A percentile compares a stretch with the other conserved stretches of the same genome.
Evolutionary conservation across 2,797 vertebrate species (phyloP).

Genomic region (Neosalanx taihuensis): DNA sequence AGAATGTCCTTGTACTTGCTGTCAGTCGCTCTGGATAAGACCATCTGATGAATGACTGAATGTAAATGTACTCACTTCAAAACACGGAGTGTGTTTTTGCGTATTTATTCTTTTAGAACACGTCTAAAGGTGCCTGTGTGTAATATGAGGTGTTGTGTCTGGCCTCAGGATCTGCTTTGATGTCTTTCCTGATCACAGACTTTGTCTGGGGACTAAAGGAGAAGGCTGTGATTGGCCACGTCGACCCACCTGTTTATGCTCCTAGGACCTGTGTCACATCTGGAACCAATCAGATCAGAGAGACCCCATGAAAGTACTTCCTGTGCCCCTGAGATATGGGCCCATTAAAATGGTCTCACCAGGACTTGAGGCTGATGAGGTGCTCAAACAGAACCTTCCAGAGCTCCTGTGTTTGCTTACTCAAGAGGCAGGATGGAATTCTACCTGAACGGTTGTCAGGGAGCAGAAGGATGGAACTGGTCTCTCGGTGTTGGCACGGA

Average conservation of each 20-base stretch:
- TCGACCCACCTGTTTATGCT: slow-evolving; percentile 36
- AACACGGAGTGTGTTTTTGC: slow-evolving; percentile 34
- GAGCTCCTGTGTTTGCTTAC: slow-evolving; percentile 22
- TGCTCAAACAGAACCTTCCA: slow-evolving; percentile 32
- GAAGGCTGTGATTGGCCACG: slow-evolving; percentile 25
- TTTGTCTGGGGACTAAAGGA: slow-evolving; percentile 19
- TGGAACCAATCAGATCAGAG: slow-evolving; percentile 44
- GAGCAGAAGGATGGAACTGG: too few species aligned
- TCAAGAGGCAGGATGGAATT: slow-evolving; percentile 20
- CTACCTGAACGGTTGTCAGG: not conserved
- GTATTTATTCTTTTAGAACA: not conserved
- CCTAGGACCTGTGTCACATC: slow-evolving; percentile 16
- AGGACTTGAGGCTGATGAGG: slow-evolving; percentile 13
- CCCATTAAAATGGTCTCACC: slow-evolving; percentile 35
- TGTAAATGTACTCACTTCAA: too few species aligned
- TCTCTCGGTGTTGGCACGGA: not conserved
- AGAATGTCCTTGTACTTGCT: too few species aligned
- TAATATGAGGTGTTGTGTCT: slow-evolving; percentile 39
- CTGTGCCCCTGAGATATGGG: slow-evolving; percentile 29
- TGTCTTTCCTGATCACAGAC: slow-evolving; percentile 42
- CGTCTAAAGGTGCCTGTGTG: too few species aligned
- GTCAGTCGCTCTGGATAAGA: too few species aligned
- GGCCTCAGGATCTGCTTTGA: slow-evolving; percentile 54
- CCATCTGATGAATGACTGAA: too few species aligned
- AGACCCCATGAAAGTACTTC: slow-evolving; percentile 35